Evolutionary conservation across 2,888 invertebrate species (phyloP).

Genomic region (Macrosoma leucophasiata): DNA sequence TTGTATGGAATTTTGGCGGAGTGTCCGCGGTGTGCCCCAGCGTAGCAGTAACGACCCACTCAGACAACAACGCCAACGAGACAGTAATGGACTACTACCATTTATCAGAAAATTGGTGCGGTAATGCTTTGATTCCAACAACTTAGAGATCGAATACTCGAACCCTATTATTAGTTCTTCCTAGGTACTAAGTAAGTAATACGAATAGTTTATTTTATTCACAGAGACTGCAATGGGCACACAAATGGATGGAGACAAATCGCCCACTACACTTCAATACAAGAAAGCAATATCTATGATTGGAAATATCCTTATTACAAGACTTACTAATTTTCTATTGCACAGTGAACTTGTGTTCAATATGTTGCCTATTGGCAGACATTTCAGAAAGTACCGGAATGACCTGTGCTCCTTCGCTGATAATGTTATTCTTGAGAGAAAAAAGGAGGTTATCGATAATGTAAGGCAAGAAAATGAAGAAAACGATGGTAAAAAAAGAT

Average conservation of each 20-base stretch:
- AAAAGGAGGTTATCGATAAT: conserved; percentile 30
- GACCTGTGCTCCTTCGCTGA: conserved; percentile 72
- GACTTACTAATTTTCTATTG: conserved; percentile 71
- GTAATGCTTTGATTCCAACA: too few relatives aligned
- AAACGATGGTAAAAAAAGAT: conserved; percentile 61
- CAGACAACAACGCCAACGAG: too few relatives aligned
- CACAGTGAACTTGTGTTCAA: conserved; percentile 70
- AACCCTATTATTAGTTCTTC: too few relatives aligned
- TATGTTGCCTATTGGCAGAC: conserved; percentile 52
- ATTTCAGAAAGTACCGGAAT: conserved; percentile 58
- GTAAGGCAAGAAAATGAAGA: conserved; percentile 7
- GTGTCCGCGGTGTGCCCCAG: too few relatives aligned
- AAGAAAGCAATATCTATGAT: conserved; percentile 65
- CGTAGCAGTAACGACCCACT: too few relatives aligned
- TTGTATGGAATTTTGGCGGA: too few relatives aligned
- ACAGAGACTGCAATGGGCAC: conserved; percentile 79
- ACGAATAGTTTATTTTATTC: too few relatives aligned
- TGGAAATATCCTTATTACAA: conserved; percentile 36
- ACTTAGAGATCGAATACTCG: too few relatives aligned
- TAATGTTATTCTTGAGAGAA: conserved; percentile 68
- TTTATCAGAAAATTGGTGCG: too few relatives aligned
- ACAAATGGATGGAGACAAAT: conserved; percentile 56
- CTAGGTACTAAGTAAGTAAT: too few relatives aligned
- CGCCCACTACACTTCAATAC: conserved; percentile 55
- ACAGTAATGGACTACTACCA: too few relatives aligned